phyloP scores from a whole-genome alignment of 2,888 invertebrate species.

The Hecatera dysodea region DNA sequence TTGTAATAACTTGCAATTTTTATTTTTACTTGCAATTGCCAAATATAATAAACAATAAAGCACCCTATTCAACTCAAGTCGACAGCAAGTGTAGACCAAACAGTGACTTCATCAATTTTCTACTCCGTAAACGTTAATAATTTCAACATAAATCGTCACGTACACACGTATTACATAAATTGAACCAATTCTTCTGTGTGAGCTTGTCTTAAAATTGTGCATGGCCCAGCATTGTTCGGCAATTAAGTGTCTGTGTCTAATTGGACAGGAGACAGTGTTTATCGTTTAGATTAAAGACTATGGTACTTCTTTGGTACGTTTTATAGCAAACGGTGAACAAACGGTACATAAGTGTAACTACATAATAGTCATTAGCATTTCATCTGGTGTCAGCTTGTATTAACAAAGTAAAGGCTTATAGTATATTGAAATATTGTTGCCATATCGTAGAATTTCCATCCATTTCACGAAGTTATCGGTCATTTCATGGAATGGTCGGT shows the following conservation, averaged over 20 bases:
- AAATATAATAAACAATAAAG: background rate
- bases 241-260: slow-evolving; percentile 60
- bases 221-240: slow-evolving; percentile 60
- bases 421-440: slow-evolving; percentile 18
- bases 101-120: slow-evolving; percentile 8
- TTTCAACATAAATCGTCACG: slow-evolving; percentile 45
- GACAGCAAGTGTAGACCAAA: background rate
- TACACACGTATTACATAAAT: slow-evolving; percentile 43
- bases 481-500: background rate
- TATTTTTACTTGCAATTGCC: background rate
- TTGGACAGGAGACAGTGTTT: slow-evolving; percentile 61
- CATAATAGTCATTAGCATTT: slow-evolving; percentile 60
- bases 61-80: background rate
- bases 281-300: slow-evolving; percentile 60
- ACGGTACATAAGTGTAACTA: slow-evolving; percentile 62
- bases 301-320: slow-evolving; percentile 53
- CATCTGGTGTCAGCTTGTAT: slow-evolving; percentile 63
- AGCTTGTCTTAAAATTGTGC: slow-evolving; percentile 63
- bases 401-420: slow-evolving; percentile 68
- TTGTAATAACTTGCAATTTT: background rate
- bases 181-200: slow-evolving; percentile 48
- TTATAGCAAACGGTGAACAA: slow-evolving; percentile 53
- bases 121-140: slow-evolving; percentile 2
- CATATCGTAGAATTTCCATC: too few relatives aligned
- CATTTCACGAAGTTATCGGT: too few relatives aligned